Evolutionary conservation across 2,113 vertebrate species (phyloP).

Genomic region (Rhinoderma darwinii): DNA sequence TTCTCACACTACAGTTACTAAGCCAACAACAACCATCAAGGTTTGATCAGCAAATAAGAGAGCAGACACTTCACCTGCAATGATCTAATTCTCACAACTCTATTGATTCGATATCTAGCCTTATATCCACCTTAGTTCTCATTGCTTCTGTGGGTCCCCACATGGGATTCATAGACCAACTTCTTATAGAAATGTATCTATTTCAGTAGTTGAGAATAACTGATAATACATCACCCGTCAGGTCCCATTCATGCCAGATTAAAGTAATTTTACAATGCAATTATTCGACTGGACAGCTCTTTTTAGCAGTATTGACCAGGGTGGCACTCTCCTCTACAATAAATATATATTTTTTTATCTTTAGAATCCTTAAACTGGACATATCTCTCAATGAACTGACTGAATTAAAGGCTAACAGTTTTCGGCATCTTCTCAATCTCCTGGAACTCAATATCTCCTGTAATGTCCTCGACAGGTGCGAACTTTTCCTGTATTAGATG

Average conservation of each 20-base stretch:
- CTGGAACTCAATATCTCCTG: conserved; percentile 6
- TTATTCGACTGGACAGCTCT: neutral
- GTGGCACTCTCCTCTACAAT: neutral
- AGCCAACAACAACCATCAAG: too few species aligned
- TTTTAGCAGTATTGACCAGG: too few species aligned
- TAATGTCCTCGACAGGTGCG: conserved; percentile 24
- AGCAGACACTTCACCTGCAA: neutral
- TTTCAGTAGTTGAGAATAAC: too few species aligned
- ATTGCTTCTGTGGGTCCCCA: neutral
- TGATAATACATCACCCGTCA: too few species aligned
- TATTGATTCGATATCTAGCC: neutral
- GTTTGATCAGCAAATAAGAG: too few species aligned
- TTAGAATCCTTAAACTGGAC: conserved; percentile 63
- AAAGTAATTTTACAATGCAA: neutral
- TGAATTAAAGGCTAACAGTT: conserved; percentile 57
- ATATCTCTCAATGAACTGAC: conserved; percentile 65
- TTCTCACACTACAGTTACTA: too few species aligned
- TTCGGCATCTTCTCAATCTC: conserved; percentile 60
- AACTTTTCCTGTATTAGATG: neutral
- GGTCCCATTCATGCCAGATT: neutral
- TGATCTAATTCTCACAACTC: neutral
- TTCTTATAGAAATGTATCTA: neutral
- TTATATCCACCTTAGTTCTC: neutral
- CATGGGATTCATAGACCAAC: neutral
- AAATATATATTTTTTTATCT: conserved; percentile 36